A percentile compares a stretch with the other conserved stretches of the same genome.
These are phyloP conservation scores for Alauda arvensis DNA, from an alignment of 2,797 vertebrate genomes.

Conservation along the genomic window DNA sequence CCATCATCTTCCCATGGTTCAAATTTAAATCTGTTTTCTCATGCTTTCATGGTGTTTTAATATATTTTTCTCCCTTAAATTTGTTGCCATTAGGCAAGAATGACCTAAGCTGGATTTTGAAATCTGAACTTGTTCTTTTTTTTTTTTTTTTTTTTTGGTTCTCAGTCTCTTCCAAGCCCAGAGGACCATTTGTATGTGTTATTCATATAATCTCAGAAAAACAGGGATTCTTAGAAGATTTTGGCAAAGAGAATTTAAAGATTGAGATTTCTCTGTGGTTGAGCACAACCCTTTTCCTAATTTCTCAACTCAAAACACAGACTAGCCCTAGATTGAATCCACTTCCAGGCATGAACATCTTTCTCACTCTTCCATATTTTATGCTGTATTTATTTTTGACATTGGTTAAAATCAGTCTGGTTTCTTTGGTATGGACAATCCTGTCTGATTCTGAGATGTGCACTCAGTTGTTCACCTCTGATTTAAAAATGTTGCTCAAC, in stretches of 20 bases:
- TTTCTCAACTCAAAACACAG: not conserved
- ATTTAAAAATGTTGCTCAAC: not conserved
- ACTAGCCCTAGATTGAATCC: not conserved
- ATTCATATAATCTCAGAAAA: not conserved
- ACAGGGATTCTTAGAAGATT: not conserved
- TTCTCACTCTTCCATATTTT: not conserved
- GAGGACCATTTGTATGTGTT: not conserved
- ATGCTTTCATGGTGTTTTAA: not conserved
- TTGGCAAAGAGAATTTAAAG: not conserved
- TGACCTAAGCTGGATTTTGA: not conserved
- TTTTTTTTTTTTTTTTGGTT: not conserved
- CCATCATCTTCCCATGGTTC: not conserved
- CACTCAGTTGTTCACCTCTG: not conserved
- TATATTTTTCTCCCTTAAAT: slow-evolving; percentile 1
- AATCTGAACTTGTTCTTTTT: not conserved
- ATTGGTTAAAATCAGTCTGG: not conserved
- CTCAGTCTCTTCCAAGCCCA: not conserved
- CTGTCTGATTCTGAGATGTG: not conserved
- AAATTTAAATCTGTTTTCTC: not conserved
- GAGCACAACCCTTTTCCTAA: not conserved
- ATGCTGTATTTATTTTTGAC: not conserved
- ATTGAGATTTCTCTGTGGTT: not conserved
- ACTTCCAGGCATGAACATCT: not conserved
- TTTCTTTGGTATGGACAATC: not conserved
- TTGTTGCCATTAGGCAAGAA: slow-evolving; percentile 1